Conservation (phyloP, 2,113 vertebrate genomes). For the Pipra filicauda region DNA sequence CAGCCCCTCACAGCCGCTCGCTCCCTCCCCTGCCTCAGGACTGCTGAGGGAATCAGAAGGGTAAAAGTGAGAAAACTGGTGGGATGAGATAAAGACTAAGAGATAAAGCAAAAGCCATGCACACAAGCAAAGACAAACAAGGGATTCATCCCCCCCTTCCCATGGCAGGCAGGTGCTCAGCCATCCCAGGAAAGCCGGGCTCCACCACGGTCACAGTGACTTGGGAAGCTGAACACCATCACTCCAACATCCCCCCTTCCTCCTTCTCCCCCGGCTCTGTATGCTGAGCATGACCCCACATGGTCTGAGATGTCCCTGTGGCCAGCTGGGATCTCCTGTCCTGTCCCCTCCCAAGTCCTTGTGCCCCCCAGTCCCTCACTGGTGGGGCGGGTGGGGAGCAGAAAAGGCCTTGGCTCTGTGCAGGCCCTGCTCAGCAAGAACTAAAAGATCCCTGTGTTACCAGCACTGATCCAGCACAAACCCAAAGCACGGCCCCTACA, state of each 20-base stretch:
- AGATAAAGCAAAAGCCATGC: fast-evolving
- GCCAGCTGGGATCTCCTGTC: neutral
- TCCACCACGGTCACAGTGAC: fast-evolving
- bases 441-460: neutral
- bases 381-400: neutral
- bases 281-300: fast-evolving
- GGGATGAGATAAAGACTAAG: neutral
- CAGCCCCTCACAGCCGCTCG: fast-evolving
- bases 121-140: neutral
- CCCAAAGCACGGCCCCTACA: neutral
- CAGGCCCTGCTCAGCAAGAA: neutral
- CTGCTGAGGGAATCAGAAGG: fast-evolving
- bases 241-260: fast-evolving
- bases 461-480: neutral
- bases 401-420: neutral
- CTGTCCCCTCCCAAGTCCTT: neutral
- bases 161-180: neutral
- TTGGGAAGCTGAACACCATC: neutral
- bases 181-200: neutral
- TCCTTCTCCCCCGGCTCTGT: neutral
- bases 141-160: neutral
- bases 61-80: neutral
- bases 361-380: neutral
- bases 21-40: fast-evolving
- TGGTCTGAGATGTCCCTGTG: neutral